Evolutionary conservation across 1,140 invertebrate genomes (phyloP), one percentile per base, ranked within the genome.

Genomic region (Paralvinella palmiformis): DNA sequence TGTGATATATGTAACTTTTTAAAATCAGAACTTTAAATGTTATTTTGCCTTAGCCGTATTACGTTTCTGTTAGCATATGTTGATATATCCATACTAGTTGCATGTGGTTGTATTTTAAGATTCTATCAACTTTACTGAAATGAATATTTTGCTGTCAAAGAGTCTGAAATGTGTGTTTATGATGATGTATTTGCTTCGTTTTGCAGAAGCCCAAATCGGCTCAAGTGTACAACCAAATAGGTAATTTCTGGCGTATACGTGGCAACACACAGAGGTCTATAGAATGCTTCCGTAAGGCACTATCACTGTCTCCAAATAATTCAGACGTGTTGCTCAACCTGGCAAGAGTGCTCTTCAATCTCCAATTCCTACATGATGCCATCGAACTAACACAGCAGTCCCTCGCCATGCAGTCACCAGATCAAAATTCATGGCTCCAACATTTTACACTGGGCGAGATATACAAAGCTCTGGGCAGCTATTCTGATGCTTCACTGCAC

Each of bases 341-440:
- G 53, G 91, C 90, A 1, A 83, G 90, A 67, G 89, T 94, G 17
- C 79, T 94, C 53, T 88, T 91, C 74, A 90, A 89, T 68, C 83
- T 92, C 64, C 89, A 91, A 72, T 93, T 92, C 79, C 81, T 92
- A 50, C 91, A 93, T 75, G 91, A 93, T 80, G 91, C 91, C 27
- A 90, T 91, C 59, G 91, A 89, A 74, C 83, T 94, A 61, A 91
- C 90, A 36, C 84, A 89, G 61, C 84, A 88, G 58, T 90, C 84
- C 3, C 75, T 86, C 59, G 77, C 89, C 69, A 85, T 90, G 44
- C 89, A 91, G 73, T 85, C 89, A 29, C 86, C 88, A 0, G 89
- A 91, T 75, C 86, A 89, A 68, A 90, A 88, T 75, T 88, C 91
- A 0, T 94, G 91, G 91, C 87, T 91, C 72, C 91, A 93, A 75